Evolutionary conservation across 2,113 vertebrate genomes (phyloP), one percentile per base, ranked within the genome.

Genomic region (Gallinago jamesoni): DNA sequence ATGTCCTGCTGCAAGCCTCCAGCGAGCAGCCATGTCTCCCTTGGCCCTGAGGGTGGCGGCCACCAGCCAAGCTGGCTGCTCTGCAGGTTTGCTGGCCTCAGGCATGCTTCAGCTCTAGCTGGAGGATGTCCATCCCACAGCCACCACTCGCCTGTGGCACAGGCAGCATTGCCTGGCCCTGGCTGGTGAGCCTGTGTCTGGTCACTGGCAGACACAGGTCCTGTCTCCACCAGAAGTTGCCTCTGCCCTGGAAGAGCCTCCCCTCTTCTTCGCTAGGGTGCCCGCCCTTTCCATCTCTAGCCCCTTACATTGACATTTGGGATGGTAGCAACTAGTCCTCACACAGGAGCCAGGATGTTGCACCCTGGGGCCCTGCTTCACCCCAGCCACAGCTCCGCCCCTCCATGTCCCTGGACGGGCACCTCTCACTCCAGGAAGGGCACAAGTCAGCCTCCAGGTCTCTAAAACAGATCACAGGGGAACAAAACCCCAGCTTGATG

Each of bases 31-130:
- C 39, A 3, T 18, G 39, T 5, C 52, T 27, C 41, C 53, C 33
- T 30, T 3, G 6, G 64, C 41, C 31, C n/a, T 5, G 0, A 8
- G 45, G 5, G 7, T 6, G 14, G 69, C 4, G 0, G 24, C 24
- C 67, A 31, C 90, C 94, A 89, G 87, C 90, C 13, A 4, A 84
- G 87, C 69, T 37, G 2, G 3, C 45, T 69, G 98, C 95, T 94
- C 98, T 98, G 94, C 66, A 98, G 99, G 98, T 98, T 99, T 98
- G 98, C 96, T 98, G 98, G 98, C 99, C 98, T 97, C 96, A 98
- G 98, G 97, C 98, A 95, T 18, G 72, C 89, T 3, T 85, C 8
- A 53, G 33, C 59, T 88, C 55, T 1, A 33, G 75, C 84, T 80
- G 69, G 82, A 63, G 39, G 69, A 5, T 2, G 9, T 80, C 43